phyloP scores from a whole-genome alignment of 2,113 vertebrate species.

The Hassar affinis region DNA sequence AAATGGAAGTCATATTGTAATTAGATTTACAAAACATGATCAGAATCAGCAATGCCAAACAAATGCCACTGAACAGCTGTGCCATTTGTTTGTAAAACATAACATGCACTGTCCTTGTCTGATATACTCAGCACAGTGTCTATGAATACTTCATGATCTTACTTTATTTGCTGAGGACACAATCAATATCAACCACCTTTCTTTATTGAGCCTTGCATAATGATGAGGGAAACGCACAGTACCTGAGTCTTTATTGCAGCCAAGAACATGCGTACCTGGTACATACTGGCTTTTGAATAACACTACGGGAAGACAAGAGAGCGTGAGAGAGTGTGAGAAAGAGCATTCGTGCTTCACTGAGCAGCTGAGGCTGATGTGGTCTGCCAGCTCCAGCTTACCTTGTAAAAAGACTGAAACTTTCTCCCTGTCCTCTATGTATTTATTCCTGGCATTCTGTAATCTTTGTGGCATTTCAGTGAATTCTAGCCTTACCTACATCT shows the following conservation, averaged over 20 bases:
- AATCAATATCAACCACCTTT: conserved; percentile 47
- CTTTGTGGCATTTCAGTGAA: conserved; percentile 4
- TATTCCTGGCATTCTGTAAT: conserved; percentile 41
- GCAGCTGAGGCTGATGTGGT: conserved; percentile 61
- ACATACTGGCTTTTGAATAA: conserved; percentile 17
- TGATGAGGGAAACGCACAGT: conserved; percentile 31
- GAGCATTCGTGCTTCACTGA: conserved; percentile 58
- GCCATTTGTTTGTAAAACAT: conserved; percentile 1
- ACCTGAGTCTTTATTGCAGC: conserved; percentile 22
- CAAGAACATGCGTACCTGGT: conserved; percentile 4
- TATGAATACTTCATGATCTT: conserved; percentile 56
- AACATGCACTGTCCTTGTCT: conserved; percentile 15
- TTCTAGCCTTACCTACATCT: not conserved
- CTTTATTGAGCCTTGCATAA: conserved; percentile 45
- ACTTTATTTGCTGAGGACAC: conserved; percentile 48
- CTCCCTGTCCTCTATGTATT: conserved; percentile 19
- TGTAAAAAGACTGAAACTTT: conserved; percentile 47
- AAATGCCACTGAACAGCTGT: not conserved
- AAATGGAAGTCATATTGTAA: not conserved
- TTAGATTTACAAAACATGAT: not conserved
- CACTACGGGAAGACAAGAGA: conserved; percentile 15
- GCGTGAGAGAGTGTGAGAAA: no score
- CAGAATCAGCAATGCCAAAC: not conserved
- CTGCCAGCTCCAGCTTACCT: conserved; percentile 58
- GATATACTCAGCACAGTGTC: conserved; percentile 35